Evolutionary conservation across 2,113 vertebrate species (phyloP).

Genomic region (Willisornis vidua): DNA sequence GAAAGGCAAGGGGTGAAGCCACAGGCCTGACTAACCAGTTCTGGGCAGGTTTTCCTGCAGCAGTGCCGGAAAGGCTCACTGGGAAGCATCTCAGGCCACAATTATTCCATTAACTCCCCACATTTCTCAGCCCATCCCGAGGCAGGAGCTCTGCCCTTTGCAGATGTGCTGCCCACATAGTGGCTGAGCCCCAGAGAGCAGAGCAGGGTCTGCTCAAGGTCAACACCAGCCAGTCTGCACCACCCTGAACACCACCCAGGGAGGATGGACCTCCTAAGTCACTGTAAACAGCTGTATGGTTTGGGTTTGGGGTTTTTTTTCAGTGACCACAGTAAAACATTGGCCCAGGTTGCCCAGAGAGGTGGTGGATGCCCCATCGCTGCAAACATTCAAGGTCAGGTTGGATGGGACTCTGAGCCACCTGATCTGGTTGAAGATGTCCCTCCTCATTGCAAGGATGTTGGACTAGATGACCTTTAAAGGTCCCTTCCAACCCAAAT

Average conservation of each 20-base stretch:
- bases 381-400: background rate
- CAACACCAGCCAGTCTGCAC: background rate
- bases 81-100: rapidly evolving
- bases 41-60: background rate
- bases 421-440: background rate
- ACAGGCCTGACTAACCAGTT: background rate
- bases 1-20: background rate
- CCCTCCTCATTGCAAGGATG: background rate
- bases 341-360: background rate
- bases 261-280: no score
- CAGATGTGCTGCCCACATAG: background rate
- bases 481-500: background rate
- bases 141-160: background rate
- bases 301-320: background rate
- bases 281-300: background rate
- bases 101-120: background rate
- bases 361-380: background rate
- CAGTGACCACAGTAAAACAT: background rate
- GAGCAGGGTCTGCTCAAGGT: no score
- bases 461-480: background rate
- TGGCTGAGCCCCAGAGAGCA: background rate
- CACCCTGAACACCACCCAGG: rapidly evolving
- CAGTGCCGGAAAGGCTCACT: background rate
- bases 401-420: background rate
- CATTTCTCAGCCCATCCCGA: background rate